These are phyloP conservation scores for Hemibagrus wyckioides DNA, from an alignment of 2,113 vertebrate species.

Conservation along the genomic window DNA sequence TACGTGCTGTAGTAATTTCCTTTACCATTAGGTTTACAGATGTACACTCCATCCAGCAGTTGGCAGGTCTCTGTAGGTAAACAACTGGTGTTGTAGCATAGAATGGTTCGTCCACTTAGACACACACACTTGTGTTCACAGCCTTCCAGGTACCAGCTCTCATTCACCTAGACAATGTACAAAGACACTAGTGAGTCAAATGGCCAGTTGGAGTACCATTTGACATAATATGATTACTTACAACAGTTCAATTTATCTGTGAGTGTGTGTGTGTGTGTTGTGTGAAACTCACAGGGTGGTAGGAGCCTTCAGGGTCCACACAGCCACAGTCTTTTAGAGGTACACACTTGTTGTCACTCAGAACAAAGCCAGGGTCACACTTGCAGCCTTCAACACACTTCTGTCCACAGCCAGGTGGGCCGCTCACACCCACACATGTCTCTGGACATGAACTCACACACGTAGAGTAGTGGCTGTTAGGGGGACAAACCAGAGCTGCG, in stretches of 20 bases:
- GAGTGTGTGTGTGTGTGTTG: constrained; percentile 55
- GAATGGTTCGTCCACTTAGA: constrained; percentile 59
- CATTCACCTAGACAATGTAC: constrained; percentile 60
- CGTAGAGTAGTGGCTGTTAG: constrained; percentile 77
- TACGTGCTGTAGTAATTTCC: neutral
- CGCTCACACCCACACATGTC: constrained; percentile 66
- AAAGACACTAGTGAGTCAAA: neutral
- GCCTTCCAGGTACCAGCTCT: constrained; percentile 72
- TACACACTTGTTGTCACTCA: constrained; percentile 71
- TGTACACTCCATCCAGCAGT: constrained; percentile 70
- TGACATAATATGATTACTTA: neutral
- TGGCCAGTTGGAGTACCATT: too few species aligned
- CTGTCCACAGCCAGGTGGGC: constrained; percentile 60
- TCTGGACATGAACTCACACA: constrained; percentile 73
- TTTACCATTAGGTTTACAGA: constrained; percentile 63
- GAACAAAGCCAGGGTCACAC: constrained; percentile 74
- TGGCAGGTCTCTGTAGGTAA: constrained; percentile 68
- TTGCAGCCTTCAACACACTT: constrained; percentile 76
- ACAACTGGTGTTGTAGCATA: constrained; percentile 71
- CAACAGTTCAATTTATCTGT: neutral
- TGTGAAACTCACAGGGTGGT: constrained; percentile 72
- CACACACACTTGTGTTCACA: constrained; percentile 75
- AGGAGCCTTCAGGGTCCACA: constrained; percentile 64
- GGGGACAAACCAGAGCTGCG: constrained; percentile 74
- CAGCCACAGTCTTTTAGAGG: constrained; percentile 75